Percentiles rank a stretch among this genome's conserved stretches.
These are phyloP conservation scores for Lanistes nyassanus DNA, from an alignment of 1,140 invertebrate genomes.

Conservation along the genomic window DNA sequence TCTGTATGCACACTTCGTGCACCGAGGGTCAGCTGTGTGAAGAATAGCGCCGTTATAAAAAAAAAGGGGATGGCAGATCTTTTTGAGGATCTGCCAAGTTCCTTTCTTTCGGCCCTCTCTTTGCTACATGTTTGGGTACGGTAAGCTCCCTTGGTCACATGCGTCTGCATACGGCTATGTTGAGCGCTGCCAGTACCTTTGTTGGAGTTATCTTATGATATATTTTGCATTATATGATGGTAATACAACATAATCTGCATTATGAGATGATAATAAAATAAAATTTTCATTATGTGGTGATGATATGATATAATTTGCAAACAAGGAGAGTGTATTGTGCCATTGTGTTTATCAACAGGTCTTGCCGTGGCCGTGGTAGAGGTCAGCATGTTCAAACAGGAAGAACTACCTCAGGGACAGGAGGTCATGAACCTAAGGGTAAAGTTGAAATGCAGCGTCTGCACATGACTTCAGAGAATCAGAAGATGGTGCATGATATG, in stretches of 20 bases:
- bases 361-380: neutral
- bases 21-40: too few species aligned
- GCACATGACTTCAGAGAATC: constrained; percentile 59
- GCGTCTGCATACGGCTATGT: too few species aligned
- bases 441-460: constrained; percentile 57
- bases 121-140: too few species aligned
- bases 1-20: too few species aligned
- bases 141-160: too few species aligned
- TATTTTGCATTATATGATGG: neutral
- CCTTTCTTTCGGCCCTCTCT: too few species aligned
- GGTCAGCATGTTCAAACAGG: neutral
- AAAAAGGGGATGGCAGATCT: too few species aligned
- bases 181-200: too few species aligned
- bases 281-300: neutral
- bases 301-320: neutral
- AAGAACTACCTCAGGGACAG: neutral
- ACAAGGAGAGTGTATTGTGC: neutral
- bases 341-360: neutral
- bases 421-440: constrained; percentile 22
- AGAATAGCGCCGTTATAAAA: too few species aligned
- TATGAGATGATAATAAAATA: neutral
- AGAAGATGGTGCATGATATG: constrained; percentile 58
- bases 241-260: neutral
- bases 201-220: too few species aligned
- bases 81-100: too few species aligned